Evolutionary conservation across 2,113 vertebrate genomes (phyloP), one percentile per base, ranked within the genome.

Genomic region (Barnardius zonarius): DNA sequence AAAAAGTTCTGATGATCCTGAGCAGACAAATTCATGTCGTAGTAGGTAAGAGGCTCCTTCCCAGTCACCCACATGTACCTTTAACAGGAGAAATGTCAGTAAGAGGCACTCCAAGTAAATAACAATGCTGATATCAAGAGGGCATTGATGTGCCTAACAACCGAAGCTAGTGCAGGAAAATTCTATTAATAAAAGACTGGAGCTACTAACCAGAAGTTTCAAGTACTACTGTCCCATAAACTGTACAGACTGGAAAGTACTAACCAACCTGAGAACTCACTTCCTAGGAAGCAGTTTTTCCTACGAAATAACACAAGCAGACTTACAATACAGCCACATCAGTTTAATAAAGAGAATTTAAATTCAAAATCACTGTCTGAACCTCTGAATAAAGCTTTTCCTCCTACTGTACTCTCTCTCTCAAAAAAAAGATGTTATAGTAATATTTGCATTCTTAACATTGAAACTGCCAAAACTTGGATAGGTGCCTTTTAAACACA

Each of bases 1-100:
- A 99, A 99, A 96, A 99, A 99, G 27, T 99, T 99, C 66, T 99
- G 99, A 93, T 99, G 99, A 95, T 99, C 99, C 96, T 99, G 99
- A 96, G 99, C 99, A 68, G 99, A 99, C 90, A 99, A 97, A 93
- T 99, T 99, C 99, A 99, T 99, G 94, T 99, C 99, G 68, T 99
- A 99, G 96, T 99, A 99, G 0, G 99, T 99, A 89, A 99, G 98
- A 27, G 99, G 99, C 85, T 99, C 99, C 97, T 99, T 99, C 78
- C 99, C 99, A 31, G 99, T 99, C 93, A 99, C 99, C 99, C 99
- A 99, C 52, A 98, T 99, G 95, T 99, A 99, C 93, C 99, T 99
- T 92, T 55, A 83, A 77, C 8, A 46, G 76, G 44, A 95, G 62
- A 95, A 94, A 62, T 75, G 17, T 72, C 88, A 87, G 44, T 59